Conservation (phyloP, 1,140 invertebrate genomes). For the Dermatophagoides farinae region DNA sequence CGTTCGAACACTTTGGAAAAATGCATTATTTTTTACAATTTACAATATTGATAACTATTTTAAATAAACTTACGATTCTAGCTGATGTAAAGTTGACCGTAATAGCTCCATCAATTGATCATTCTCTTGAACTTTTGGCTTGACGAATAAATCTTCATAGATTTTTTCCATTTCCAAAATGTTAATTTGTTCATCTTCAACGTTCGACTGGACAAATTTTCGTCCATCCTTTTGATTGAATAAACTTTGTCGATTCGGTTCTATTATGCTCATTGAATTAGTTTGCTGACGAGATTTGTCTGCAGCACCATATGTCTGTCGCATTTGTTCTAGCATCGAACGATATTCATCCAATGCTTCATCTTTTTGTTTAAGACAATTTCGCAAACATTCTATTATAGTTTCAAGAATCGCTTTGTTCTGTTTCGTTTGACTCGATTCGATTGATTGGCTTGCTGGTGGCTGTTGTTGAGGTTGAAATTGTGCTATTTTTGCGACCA, state of each 20-base stretch:
- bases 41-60: background rate
- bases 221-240: no score
- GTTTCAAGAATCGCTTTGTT: conserved; percentile 4
- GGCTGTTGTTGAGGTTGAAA: no score
- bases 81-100: background rate
- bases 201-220: no score
- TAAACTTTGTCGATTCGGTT: no score
- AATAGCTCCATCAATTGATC: background rate
- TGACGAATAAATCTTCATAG: background rate
- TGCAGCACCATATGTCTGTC: background rate
- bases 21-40: no score
- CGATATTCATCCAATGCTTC: conserved; percentile 2
- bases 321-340: background rate
- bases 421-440: background rate
- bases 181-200: background rate
- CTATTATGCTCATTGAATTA: no score
- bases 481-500: no score
- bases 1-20: no score
- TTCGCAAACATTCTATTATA: conserved; percentile 6
- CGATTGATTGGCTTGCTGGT: background rate
- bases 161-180: background rate
- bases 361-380: conserved; percentile 9
- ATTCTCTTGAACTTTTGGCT: background rate
- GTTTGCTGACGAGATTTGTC: background rate
- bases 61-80: background rate